phyloP scores from a whole-genome alignment of 2,113 vertebrate genomes.

The Bos indicus region DNA sequence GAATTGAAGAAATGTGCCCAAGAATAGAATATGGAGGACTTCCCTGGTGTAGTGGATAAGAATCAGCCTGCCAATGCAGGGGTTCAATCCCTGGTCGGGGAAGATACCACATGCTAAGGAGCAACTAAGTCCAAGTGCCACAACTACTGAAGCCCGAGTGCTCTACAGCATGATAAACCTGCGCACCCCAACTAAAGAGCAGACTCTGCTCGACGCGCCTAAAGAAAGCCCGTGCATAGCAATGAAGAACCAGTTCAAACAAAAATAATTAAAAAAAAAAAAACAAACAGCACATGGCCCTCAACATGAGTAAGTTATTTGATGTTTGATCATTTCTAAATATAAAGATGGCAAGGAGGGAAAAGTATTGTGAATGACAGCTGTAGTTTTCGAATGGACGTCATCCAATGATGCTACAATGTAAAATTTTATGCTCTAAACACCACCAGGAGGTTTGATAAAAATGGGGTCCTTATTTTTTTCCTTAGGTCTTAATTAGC shows the following conservation, averaged over 20 bases:
- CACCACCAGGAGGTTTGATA: neutral
- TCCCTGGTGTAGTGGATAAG: neutral
- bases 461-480: neutral
- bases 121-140: neutral
- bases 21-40: neutral
- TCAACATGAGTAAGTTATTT: neutral
- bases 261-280: neutral
- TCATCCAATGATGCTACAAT: neutral
- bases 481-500: conserved; percentile 50
- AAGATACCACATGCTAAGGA: neutral
- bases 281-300: neutral
- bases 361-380: neutral
- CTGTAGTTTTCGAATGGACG: neutral
- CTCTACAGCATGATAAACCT: neutral
- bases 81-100: neutral
- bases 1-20: neutral
- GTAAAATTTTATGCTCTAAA: neutral
- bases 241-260: neutral
- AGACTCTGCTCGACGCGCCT: rapidly evolving
- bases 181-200: neutral
- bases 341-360: neutral
- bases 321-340: neutral
- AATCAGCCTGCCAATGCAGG: neutral
- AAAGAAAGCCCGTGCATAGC: neutral
- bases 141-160: neutral